These are phyloP conservation scores for Clostera curtula DNA, from an alignment of 2,888 invertebrate genomes.

Conservation along the genomic window DNA sequence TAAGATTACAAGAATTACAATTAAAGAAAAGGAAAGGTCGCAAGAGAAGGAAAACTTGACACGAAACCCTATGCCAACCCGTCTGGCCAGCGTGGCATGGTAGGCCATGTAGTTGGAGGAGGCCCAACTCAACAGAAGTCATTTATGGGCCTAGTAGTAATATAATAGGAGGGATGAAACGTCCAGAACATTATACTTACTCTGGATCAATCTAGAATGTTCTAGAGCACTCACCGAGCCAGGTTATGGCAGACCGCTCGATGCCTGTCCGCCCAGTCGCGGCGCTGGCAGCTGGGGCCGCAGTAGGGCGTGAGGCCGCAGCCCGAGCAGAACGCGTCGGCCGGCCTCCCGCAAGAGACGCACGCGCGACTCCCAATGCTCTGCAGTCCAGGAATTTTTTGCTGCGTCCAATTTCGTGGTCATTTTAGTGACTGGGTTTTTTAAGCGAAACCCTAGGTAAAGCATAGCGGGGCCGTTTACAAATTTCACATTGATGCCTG, in stretches of 20 bases:
- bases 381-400: constrained; percentile 49
- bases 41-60: no score
- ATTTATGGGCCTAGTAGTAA: no score
- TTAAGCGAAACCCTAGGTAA: no score
- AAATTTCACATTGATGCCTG: no score
- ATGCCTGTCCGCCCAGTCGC: constrained; percentile 48
- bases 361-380: constrained; percentile 30
- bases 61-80: no score
- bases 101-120: no score
- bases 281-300: constrained; percentile 39
- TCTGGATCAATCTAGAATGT: background rate
- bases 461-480: no score
- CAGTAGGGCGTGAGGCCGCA: constrained; percentile 60
- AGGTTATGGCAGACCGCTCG: constrained; percentile 48
- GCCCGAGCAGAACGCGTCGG: constrained; percentile 41
- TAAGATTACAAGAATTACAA: no score
- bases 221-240: constrained; percentile 33
- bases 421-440: constrained; percentile 7
- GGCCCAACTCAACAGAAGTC: no score
- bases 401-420: constrained; percentile 27
- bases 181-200: background rate
- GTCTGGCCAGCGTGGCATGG: no score
- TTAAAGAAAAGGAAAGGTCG: no score
- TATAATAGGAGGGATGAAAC: no score
- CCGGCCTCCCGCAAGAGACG: constrained; percentile 38